Percentiles rank a stretch among this genome's conserved stretches.
phyloP scores from a whole-genome alignment of 2,113 vertebrate genomes.

The Syngnathus typhle region DNA sequence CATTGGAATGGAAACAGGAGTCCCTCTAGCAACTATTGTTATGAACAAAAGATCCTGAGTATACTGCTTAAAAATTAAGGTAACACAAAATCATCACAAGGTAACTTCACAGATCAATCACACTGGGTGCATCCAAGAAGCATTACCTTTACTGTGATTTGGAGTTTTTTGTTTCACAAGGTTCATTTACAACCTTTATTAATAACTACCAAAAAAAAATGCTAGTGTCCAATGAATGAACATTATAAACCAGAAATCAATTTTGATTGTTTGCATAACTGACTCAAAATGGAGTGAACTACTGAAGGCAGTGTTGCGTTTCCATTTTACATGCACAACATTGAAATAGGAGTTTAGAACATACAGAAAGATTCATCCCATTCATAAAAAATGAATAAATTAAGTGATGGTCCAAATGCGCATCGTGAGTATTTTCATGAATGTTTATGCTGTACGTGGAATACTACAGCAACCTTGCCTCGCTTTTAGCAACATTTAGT shows the following conservation, averaged over 20 bases:
- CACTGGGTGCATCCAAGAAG: too few species aligned
- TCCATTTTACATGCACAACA: not conserved
- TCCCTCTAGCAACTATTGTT: too few species aligned
- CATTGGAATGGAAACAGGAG: too few species aligned
- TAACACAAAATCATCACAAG: too few species aligned
- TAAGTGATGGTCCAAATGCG: not conserved
- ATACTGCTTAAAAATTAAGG: too few species aligned
- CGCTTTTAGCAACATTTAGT: slow-evolving; percentile 18
- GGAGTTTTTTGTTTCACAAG: not conserved
- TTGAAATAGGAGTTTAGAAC: not conserved
- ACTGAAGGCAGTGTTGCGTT: not conserved
- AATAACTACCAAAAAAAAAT: not conserved
- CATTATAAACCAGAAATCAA: not conserved
- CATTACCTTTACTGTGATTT: too few species aligned
- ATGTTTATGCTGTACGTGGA: not conserved
- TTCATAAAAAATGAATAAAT: not conserved
- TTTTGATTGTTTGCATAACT: not conserved
- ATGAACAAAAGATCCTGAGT: too few species aligned
- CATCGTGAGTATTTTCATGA: not conserved
- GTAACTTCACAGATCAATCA: too few species aligned
- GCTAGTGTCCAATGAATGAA: not conserved
- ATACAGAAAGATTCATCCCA: not conserved
- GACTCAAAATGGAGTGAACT: not conserved
- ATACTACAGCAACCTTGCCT: not conserved
- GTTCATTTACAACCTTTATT: not conserved